A percentile compares a stretch with the other conserved stretches of the same genome.
Evolutionary conservation across 2,888 invertebrate species (phyloP).

Genomic region (Eupithecia dodoneata): DNA sequence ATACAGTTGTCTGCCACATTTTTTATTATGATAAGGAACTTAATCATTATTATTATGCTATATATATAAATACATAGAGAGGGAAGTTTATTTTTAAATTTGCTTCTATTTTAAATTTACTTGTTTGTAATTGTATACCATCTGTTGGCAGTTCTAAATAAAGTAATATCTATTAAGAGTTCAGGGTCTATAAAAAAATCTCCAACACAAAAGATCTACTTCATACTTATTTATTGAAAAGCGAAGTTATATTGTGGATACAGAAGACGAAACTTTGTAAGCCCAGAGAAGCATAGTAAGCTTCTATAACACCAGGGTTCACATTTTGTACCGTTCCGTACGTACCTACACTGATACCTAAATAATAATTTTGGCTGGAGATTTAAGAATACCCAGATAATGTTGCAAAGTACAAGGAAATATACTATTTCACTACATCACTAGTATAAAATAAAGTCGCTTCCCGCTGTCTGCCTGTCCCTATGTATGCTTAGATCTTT

Average conservation of each 20-base stretch:
- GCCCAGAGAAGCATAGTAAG: constrained; percentile 29
- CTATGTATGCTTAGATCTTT: too few species aligned
- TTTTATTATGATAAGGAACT: too few species aligned
- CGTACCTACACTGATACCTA: not conserved
- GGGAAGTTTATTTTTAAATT: not conserved
- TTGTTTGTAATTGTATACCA: not conserved
- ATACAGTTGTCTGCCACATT: too few species aligned
- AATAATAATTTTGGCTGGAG: not conserved
- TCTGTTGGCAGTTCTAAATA: not conserved
- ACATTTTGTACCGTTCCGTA: constrained; percentile 18
- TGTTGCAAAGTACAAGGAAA: not conserved
- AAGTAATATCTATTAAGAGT: not conserved
- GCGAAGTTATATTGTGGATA: constrained; percentile 34
- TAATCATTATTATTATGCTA: too few species aligned
- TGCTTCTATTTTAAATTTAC: not conserved
- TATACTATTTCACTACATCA: too few species aligned
- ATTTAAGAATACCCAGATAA: not conserved
- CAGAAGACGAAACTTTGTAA: constrained; percentile 44
- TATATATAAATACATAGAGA: too few species aligned
- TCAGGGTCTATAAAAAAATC: not conserved
- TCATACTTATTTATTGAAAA: constrained; percentile 32
- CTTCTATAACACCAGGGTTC: constrained; percentile 29
- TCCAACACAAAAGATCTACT: constrained; percentile 19
- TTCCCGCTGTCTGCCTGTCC: too few species aligned
- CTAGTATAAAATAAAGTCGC: too few species aligned